Percentiles rank a stretch among this genome's conserved stretches.
Evolutionary conservation across 2,797 vertebrate species (phyloP).

Genomic region (Caiman crocodilus): DNA sequence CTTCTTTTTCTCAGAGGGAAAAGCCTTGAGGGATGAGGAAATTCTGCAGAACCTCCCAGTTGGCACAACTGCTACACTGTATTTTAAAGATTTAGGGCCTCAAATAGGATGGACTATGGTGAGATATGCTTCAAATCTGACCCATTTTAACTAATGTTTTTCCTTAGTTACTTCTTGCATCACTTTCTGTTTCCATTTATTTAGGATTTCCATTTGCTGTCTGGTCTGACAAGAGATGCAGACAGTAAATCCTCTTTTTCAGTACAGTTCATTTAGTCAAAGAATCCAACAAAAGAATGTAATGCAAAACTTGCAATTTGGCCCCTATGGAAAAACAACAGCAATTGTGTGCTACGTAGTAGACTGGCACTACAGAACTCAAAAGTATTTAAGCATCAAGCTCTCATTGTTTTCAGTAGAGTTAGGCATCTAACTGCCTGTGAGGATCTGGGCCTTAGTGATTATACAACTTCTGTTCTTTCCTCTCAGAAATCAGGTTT

Average conservation of each 20-base stretch:
- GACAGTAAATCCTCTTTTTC: conserved; percentile 33
- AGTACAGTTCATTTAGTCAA: conserved; percentile 55
- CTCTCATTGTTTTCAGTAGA: not conserved
- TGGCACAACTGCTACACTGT: conserved; percentile 89
- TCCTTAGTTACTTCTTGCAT: conserved; percentile 58
- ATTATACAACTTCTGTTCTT: not conserved
- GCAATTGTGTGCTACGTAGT: not conserved
- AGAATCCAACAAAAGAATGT: conserved; percentile 31
- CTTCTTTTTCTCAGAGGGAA: conserved; percentile 83
- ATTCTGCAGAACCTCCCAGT: conserved; percentile 88
- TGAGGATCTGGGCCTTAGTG: not conserved
- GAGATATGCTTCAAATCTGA: conserved; percentile 52
- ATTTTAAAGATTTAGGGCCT: conserved; percentile 91
- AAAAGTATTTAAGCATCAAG: not conserved
- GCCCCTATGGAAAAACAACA: not conserved
- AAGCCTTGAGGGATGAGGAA: conserved; percentile 88
- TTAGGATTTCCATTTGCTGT: conserved; percentile 48
- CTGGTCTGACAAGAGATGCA: conserved; percentile 43
- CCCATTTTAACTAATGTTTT: conserved; percentile 46
- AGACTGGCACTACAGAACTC: not conserved
- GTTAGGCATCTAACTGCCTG: not conserved
- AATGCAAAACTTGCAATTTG: conserved; percentile 19
- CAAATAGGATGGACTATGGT: conserved; percentile 93
- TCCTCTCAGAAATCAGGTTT: not conserved
- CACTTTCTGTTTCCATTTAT: conserved; percentile 35